Evolutionary conservation across 2,113 vertebrate genomes (phyloP).

Genomic region (Oriolus oriolus): DNA sequence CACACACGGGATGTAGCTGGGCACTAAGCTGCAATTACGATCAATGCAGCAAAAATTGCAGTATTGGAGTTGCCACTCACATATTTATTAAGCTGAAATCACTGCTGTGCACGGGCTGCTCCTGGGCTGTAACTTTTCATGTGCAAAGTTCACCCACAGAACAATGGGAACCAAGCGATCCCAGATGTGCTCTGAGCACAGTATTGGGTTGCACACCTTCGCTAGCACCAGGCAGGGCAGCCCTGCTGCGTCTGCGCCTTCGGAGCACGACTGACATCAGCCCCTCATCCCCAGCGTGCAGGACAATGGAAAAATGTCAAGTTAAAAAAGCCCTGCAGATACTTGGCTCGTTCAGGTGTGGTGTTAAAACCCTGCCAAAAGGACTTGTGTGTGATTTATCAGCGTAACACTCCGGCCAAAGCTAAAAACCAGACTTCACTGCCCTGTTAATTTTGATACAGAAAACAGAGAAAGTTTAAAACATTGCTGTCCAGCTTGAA

Average conservation of each 20-base stretch:
- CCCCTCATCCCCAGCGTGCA: not conserved
- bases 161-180: constrained; percentile 21
- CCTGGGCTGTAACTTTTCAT: not conserved
- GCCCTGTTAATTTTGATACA: constrained; percentile 28
- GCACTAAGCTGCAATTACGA: not conserved
- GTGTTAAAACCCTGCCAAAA: constrained; percentile 22
- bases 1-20: accelerated
- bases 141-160: not conserved
- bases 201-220: constrained; percentile 33
- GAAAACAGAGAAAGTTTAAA: constrained; percentile 57
- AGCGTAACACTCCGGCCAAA: not conserved
- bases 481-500: not conserved
- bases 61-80: not conserved
- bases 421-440: constrained; percentile 43
- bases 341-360: not conserved
- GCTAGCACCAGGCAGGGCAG: not conserved
- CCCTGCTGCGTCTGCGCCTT: not conserved
- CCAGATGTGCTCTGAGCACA: constrained; percentile 54
- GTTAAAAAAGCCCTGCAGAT: constrained; percentile 37
- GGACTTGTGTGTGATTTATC: constrained; percentile 42
- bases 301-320: constrained; percentile 28
- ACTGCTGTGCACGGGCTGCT: not conserved
- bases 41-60: not conserved
- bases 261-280: not conserved
- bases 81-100: not conserved